Conservation (phyloP, 2,797 vertebrate species). For the Nyctalus aviator region DNA sequence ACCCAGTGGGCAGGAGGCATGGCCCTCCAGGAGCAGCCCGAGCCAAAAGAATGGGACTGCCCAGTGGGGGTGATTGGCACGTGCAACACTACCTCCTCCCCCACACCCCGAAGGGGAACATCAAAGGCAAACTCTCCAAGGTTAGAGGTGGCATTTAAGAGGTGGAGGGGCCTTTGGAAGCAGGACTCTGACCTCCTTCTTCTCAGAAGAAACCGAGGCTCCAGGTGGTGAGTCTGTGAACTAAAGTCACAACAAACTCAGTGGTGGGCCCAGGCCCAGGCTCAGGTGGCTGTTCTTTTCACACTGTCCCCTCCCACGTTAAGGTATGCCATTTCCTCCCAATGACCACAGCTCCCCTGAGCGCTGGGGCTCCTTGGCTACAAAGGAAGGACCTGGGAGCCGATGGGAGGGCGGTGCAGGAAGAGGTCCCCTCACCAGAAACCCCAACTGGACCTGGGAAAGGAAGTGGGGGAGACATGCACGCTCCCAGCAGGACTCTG, state of each 20-base stretch:
- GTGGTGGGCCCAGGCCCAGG: background rate
- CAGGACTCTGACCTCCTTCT: background rate
- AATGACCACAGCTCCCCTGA: background rate
- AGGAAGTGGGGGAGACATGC: background rate
- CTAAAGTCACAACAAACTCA: background rate
- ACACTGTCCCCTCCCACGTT: background rate
- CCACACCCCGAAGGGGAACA: rapidly evolving
- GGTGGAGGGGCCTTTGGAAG: background rate
- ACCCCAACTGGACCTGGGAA: too few relatives aligned
- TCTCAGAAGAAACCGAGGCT: background rate
- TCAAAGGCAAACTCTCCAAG: background rate
- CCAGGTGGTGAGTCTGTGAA: background rate
- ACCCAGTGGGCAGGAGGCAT: background rate
- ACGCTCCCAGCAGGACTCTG: background rate
- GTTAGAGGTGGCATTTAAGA: background rate
- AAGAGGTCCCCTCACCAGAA: background rate
- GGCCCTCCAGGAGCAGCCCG: background rate
- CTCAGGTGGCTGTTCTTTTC: background rate
- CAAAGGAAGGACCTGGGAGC: background rate
- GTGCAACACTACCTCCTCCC: too few relatives aligned
- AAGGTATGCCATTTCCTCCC: background rate
- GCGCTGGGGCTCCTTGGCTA: background rate
- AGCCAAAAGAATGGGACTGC: background rate
- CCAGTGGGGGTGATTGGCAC: rapidly evolving
- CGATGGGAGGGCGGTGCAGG: background rate